Conservation (phyloP, 2,113 vertebrate species). For the Charina bottae region DNA sequence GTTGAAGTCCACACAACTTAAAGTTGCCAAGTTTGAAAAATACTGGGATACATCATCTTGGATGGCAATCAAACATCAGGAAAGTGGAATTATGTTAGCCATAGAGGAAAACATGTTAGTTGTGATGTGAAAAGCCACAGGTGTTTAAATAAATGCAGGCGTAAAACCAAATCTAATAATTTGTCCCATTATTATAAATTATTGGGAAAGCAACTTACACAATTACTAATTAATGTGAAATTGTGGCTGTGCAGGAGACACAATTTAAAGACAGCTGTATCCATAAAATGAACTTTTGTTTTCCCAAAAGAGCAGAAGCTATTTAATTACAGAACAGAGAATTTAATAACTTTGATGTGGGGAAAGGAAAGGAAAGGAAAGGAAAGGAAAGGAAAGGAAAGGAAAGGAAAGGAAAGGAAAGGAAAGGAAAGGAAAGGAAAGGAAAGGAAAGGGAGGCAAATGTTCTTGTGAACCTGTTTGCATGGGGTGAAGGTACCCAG, state of each 20-base stretch:
- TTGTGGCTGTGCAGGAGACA: constrained; percentile 36
- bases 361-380: constrained; percentile 37
- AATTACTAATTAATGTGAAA: constrained; percentile 45
- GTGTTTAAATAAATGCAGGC: not conserved
- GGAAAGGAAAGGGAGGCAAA: constrained; percentile 38
- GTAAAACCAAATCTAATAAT: constrained; percentile 19
- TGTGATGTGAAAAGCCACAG: not conserved
- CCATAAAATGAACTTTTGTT: constrained; percentile 59
- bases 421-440: not conserved
- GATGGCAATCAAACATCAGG: not conserved
- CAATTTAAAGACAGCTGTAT: constrained; percentile 50
- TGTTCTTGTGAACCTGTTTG: constrained; percentile 10
- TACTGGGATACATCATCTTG: not conserved
- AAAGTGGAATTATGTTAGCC: not conserved
- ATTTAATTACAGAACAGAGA: constrained; percentile 67
- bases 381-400: constrained; percentile 12
- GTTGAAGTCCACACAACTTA: too few relatives aligned
- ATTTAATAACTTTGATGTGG: constrained; percentile 58
- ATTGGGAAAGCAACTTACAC: constrained; percentile 24
- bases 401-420: too few relatives aligned
- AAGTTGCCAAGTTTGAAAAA: too few relatives aligned
- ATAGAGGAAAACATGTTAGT: not conserved
- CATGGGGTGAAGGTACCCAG: not conserved
- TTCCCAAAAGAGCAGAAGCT: constrained; percentile 57
- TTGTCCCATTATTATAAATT: not conserved